Base-by-base conservation (phyloP, 2,797 vertebrate genomes). In the Ciconia nigra region DNA sequence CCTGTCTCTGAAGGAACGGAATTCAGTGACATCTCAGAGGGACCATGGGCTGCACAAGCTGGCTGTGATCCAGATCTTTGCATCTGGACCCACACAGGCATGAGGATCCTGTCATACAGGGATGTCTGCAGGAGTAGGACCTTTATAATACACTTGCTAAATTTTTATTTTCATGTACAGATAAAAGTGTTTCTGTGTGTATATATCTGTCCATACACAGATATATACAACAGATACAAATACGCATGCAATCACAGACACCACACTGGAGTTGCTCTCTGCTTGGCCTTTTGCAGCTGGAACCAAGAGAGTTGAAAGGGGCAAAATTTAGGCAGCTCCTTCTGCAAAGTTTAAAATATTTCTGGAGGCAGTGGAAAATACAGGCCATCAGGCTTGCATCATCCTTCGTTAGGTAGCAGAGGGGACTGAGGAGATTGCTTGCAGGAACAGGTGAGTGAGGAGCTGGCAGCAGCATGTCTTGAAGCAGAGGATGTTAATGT, bases 171-270 rank as follows among this genome's bases (percentile, higher is more conserved):
- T 35, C 28, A 6, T 22, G 7, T 49, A 12, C 33, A 58, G n/a
- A 58, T 58, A 24, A 24, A 58, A 58, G n/a, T 58, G 14, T 58
- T 9, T 35, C 55, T n/a, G 14, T 58, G 9, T 69, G 2, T 47
- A 5, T 29, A 2, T 49, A 46, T 44, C 25, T 33, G 41, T 46
- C 25, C 5, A 4, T 79, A 51, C 6, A 16, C 25, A 61, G 20
- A 15, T 28, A 29, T 3, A 29, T 16, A 25, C n/a, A 71, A 25
- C 7, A 74, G 61, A 29, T 20, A 71, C 15, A 72, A 83, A 49
- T 33, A 54, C 0, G 0, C 4, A 1, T n/a, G 22, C 11, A 28
- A 3, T 49, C 46, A 37, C 28, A 35, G 66, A 31, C 58, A 65
- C 7, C 1, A 6, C 17, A 10, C 5, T 41, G 85, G 66, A 63